phyloP scores from a whole-genome alignment of 1,140 invertebrate genomes.

The Euura saliciscinereae region DNA sequence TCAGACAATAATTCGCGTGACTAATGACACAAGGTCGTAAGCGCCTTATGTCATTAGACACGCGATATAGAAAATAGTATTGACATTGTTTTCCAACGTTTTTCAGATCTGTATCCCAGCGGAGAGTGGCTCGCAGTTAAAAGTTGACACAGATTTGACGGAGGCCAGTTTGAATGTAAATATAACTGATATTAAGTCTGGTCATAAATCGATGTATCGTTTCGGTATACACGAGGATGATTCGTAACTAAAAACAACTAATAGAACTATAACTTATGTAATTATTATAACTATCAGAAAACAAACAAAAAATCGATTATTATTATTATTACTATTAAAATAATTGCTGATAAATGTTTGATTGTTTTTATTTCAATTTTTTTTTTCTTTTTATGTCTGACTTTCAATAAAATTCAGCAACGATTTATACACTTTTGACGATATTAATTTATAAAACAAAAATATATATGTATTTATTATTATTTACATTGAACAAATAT shows the following conservation, averaged over 20 bases:
- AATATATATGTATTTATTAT: not conserved
- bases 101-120: constrained; percentile 24
- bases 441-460: not conserved
- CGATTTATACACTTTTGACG: not conserved
- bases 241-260: constrained; percentile 18
- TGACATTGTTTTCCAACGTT: not conserved
- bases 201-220: constrained; percentile 31
- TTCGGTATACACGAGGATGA: constrained; percentile 32
- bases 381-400: no score
- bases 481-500: not conserved
- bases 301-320: no score
- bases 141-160: constrained; percentile 31
- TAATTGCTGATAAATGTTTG: no score
- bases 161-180: constrained; percentile 29
- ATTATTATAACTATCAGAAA: no score
- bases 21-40: no score
- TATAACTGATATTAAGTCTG: constrained; percentile 24
- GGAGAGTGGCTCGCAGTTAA: constrained; percentile 22
- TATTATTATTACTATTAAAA: not conserved
- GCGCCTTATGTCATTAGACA: no score
- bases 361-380: no score
- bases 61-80: not conserved
- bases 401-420: not conserved
- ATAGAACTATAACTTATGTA: not conserved
- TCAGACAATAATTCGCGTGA: not conserved